phyloP scores from a whole-genome alignment of 2,113 vertebrate species.

The Microtus richardsoni region DNA sequence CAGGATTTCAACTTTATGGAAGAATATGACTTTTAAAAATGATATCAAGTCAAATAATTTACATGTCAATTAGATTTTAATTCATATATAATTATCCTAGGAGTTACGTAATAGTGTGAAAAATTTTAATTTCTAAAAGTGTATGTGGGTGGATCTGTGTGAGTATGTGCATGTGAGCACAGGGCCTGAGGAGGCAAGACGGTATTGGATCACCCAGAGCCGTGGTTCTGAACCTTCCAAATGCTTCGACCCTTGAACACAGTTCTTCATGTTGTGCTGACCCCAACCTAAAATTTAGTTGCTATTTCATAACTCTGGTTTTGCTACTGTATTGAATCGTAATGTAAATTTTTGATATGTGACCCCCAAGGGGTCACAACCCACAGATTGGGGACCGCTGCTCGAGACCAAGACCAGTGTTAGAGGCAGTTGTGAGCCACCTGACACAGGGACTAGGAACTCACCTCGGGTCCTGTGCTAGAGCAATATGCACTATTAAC shows the following conservation, averaged over 20 bases:
- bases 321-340: background rate
- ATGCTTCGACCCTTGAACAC: background rate
- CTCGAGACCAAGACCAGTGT: background rate
- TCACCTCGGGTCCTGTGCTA: background rate
- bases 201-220: too few relatives aligned
- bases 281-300: background rate
- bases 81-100: background rate
- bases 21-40: background rate
- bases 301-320: background rate
- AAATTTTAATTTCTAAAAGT: background rate
- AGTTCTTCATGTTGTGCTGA: background rate
- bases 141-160: background rate
- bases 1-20: constrained; percentile 15
- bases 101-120: background rate
- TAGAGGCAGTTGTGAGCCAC: background rate
- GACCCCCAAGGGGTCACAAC: background rate
- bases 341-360: background rate
- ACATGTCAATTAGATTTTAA: constrained; percentile 29
- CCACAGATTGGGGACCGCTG: background rate
- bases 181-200: background rate
- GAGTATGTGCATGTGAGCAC: background rate
- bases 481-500: background rate
- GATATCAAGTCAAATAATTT: constrained; percentile 14
- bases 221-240: background rate
- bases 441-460: background rate